phyloP scores from a whole-genome alignment of 2,797 vertebrate species.

The Nyctalus aviator region DNA sequence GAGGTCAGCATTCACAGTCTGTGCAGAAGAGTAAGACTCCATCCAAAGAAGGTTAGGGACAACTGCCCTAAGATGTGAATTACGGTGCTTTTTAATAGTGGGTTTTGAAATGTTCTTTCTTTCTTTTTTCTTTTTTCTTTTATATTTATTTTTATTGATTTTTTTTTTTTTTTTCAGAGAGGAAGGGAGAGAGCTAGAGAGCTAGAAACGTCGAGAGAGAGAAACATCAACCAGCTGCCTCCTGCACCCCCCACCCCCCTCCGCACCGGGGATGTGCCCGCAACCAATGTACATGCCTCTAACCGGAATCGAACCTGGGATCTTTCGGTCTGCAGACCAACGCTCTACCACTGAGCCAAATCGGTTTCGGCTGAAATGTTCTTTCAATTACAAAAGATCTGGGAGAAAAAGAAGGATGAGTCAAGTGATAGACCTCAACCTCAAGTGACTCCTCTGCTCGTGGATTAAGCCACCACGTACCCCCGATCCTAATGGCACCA shows the following conservation, averaged over 20 bases:
- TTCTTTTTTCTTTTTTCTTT: no score
- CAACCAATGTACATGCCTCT: no score
- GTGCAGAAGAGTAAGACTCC: neutral
- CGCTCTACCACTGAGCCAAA: no score
- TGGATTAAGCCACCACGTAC: neutral
- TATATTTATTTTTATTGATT: no score
- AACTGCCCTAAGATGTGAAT: neutral
- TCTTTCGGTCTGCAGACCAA: no score
- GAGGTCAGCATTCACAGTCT: neutral
- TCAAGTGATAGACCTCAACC: neutral
- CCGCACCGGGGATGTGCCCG: no score
- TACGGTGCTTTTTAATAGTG: neutral
- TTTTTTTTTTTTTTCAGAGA: no score
- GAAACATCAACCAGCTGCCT: no score
- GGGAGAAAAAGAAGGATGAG: neutral
- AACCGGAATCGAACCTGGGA: no score
- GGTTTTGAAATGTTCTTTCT: conserved; percentile 16
- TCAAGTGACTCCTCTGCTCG: neutral
- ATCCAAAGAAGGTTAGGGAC: neutral
- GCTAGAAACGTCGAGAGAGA: no score
- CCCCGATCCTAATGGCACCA: neutral
- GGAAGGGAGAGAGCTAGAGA: no score
- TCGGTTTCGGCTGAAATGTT: neutral
- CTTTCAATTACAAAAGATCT: conserved; percentile 19
- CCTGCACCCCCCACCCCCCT: no score